phyloP scores from a whole-genome alignment of 2,888 invertebrate genomes.

The Harpalus rufipes region DNA sequence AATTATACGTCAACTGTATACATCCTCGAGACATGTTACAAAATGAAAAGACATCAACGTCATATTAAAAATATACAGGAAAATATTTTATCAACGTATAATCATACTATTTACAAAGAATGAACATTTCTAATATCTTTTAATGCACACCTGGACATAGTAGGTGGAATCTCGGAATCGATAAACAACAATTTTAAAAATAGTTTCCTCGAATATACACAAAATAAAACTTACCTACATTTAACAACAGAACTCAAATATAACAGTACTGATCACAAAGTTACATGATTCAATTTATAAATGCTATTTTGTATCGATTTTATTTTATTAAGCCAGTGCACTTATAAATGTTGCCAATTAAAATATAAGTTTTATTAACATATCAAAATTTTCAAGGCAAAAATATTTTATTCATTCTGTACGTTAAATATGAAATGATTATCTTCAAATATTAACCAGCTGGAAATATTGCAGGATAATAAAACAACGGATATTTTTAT shows the following conservation, averaged over 20 bases:
- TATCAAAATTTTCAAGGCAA: slow-evolving; percentile 60
- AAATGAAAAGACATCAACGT: slow-evolving; percentile 32
- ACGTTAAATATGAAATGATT: slow-evolving; percentile 32
- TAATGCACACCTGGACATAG: slow-evolving; percentile 49
- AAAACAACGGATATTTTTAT: slow-evolving; percentile 29
- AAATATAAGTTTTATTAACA: slow-evolving; percentile 39
- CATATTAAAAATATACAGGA: slow-evolving; percentile 60
- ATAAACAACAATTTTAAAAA: slow-evolving; percentile 59
- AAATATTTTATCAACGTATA: slow-evolving; percentile 59
- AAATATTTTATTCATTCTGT: slow-evolving; percentile 40
- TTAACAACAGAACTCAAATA: slow-evolving; percentile 59
- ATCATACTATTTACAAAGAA: slow-evolving; percentile 58
- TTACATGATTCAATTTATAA: slow-evolving; percentile 43
- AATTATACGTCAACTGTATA: slow-evolving; percentile 59
- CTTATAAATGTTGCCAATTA: slow-evolving; percentile 54
- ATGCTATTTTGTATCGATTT: slow-evolving; percentile 40
- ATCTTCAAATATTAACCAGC: slow-evolving; percentile 58
- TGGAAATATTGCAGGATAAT: slow-evolving; percentile 51
- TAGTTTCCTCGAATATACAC: slow-evolving; percentile 54
- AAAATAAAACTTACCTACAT: slow-evolving; percentile 62
- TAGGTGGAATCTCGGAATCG: slow-evolving; percentile 25
- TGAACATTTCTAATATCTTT: slow-evolving; percentile 46
- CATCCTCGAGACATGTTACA: slow-evolving; percentile 23
- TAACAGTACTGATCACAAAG: slow-evolving; percentile 60
- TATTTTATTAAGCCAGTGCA: slow-evolving; percentile 48